Evolutionary conservation across 2,113 vertebrate genomes (phyloP), one percentile per base, ranked within the genome.

Genomic region (Clarias magur): DNA sequence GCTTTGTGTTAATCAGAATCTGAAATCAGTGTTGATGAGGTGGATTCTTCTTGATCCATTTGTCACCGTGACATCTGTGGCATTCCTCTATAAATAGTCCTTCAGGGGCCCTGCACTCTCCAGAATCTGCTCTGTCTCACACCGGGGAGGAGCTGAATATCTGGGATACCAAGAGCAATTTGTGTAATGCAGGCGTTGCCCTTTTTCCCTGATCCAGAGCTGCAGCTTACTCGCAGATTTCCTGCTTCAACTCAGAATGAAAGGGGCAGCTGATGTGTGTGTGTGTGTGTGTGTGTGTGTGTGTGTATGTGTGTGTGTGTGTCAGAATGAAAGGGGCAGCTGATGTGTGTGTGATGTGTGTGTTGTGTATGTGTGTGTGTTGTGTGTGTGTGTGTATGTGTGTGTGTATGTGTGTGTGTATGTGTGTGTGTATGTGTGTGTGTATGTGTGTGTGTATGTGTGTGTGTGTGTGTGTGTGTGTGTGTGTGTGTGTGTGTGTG

Each of bases 401-500:
- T n/a, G n/a, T n/a, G n/a, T n/a, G n/a, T n/a, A n/a, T n/a, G n/a
- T n/a, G n/a, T n/a, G n/a, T n/a, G n/a, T n/a, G n/a, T n/a, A n/a
- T n/a, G n/a, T n/a, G n/a, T n/a, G n/a, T n/a, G n/a, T n/a, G n/a
- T n/a, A n/a, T n/a, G n/a, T n/a, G n/a, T n/a, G n/a, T n/a, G n/a
- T n/a, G n/a, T n/a, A n/a, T n/a, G n/a, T n/a, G n/a, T 30, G 67
- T 75, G 65, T 27, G 60, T 83, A 84, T 80, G 88, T 72, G 82
- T 86, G 81, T 48, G 34, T 17, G 73, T 78, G 38, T 25, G 57
- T 84, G 88, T 67, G 88, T 76, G 85, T 86, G 27, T 17, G 70
- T 60, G 76, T n/a, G 62, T 68, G 68, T 23, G 65, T 68, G 68
- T 23, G 65, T 80, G 88, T 65, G 88, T 62, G 84, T 82, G 80